These are phyloP conservation scores for Haliclona indistincta DNA, from an alignment of 37 sponge, comb jelly and placozoan species.

Conservation along the genomic window DNA sequence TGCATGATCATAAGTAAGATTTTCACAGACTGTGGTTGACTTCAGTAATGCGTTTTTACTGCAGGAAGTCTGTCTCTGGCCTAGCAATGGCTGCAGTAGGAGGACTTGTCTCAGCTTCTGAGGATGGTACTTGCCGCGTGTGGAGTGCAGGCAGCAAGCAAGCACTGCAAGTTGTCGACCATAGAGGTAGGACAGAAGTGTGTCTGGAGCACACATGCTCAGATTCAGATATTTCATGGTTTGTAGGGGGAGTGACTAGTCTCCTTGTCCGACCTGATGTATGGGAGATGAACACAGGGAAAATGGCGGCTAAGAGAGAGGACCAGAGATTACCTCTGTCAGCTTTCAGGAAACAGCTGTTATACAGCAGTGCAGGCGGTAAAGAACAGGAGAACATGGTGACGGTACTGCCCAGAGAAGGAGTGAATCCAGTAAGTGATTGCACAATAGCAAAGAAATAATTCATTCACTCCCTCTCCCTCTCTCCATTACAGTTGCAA, in stretches of 20 bases:
- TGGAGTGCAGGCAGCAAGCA: conserved; percentile 82
- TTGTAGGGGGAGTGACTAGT: too few relatives aligned
- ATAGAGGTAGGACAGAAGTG: conserved; percentile 53
- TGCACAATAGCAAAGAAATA: not conserved
- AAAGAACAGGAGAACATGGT: not conserved
- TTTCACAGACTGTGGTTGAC: not conserved
- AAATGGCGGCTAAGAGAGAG: not conserved
- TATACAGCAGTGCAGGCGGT: not conserved
- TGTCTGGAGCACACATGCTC: not conserved
- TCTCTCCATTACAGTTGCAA: not conserved
- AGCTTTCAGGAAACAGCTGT: conserved; percentile 54
- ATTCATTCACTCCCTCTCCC: not conserved
- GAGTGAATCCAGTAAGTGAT: conserved; percentile 29
- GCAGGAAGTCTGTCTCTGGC: conserved; percentile 64
- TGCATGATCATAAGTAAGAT: conserved; percentile 32
- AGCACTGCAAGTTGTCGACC: conserved; percentile 21
- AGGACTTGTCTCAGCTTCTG: conserved; percentile 51
- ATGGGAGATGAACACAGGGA: too few relatives aligned
- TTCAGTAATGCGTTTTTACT: too few relatives aligned
- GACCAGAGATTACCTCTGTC: conserved; percentile 13
- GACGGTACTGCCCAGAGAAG: not conserved
- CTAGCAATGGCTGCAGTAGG: conserved; percentile 41
- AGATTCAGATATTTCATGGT: not conserved
- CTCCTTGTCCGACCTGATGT: too few relatives aligned
- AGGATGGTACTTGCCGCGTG: conserved; percentile 49